Evolutionary conservation across 2,888 invertebrate species (phyloP).

Genomic region (Brenthis ino): DNA sequence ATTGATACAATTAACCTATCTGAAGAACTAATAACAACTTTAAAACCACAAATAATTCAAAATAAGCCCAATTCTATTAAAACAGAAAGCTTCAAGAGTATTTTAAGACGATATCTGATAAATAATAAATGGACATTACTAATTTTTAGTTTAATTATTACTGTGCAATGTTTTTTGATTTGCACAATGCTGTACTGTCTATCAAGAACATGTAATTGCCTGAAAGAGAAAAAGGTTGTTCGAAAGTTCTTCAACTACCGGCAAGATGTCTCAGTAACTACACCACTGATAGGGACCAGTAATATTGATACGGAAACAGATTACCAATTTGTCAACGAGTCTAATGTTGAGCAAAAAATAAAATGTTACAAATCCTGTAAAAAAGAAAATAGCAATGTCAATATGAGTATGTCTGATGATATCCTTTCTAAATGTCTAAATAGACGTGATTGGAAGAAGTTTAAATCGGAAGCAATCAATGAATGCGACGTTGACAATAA

Average conservation of each 20-base stretch:
- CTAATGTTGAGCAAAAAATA: conserved; percentile 60
- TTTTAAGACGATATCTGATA: conserved; percentile 36
- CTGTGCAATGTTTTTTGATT: conserved; percentile 61
- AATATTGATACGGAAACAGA: conserved; percentile 67
- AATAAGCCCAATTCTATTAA: neutral
- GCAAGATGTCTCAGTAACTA: conserved; percentile 68
- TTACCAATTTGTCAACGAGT: conserved; percentile 59
- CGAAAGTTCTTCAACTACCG: conserved; percentile 62
- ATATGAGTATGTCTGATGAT: conserved; percentile 68
- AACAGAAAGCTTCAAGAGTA: conserved; percentile 21
- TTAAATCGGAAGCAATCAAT: conserved; percentile 50
- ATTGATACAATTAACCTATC: conserved; percentile 27
- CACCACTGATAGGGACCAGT: conserved; percentile 66
- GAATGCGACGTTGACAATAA: conserved; percentile 33
- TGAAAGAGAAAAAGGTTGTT: conserved; percentile 50
- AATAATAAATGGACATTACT: conserved; percentile 51
- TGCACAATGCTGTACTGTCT: conserved; percentile 56
- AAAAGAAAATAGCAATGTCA: conserved; percentile 54
- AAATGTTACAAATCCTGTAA: conserved; percentile 71
- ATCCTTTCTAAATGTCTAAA: conserved; percentile 70
- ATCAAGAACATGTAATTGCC: conserved; percentile 48
- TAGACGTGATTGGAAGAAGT: conserved; percentile 64
- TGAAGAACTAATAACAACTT: conserved; percentile 22
- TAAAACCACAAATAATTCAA: neutral
- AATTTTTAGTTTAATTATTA: conserved; percentile 49